Percentiles rank a stretch among this genome's conserved stretches.
These are phyloP conservation scores for Rhabdomys dilectus DNA, from an alignment of 2,113 vertebrate genomes.

Conservation along the genomic window DNA sequence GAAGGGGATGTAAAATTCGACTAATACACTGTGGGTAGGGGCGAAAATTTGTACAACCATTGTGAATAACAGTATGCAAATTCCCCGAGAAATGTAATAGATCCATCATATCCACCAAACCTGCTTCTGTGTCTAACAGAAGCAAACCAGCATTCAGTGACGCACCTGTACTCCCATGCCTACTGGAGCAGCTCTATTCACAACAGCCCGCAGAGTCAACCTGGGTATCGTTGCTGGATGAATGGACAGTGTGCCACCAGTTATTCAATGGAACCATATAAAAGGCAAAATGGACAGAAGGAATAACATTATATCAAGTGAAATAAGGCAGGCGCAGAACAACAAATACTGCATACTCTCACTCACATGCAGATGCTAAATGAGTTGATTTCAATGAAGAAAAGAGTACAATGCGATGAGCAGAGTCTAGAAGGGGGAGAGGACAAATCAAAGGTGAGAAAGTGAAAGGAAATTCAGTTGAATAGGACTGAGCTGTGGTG, in stretches of 20 bases:
- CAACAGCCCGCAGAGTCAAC: neutral
- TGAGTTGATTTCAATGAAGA: neutral
- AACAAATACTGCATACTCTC: neutral
- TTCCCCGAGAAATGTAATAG: neutral
- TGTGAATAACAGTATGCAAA: neutral
- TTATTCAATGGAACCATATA: neutral
- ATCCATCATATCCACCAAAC: neutral
- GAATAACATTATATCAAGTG: neutral
- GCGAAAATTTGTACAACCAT: neutral
- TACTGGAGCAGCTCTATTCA: neutral
- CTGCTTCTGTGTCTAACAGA: neutral
- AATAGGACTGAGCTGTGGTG: neutral
- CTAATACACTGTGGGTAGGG: neutral
- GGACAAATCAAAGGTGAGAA: neutral
- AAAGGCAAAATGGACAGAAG: neutral
- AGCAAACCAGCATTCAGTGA: neutral
- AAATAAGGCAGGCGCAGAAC: neutral
- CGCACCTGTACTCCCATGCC: neutral
- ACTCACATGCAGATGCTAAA: neutral
- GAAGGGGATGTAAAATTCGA: neutral
- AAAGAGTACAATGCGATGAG: neutral
- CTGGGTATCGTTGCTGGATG: neutral
- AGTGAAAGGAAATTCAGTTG: neutral
- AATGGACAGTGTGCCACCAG: neutral
- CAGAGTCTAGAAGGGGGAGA: neutral